Evolutionary conservation across 2,888 invertebrate species (phyloP).

Genomic region (Muscina levida): DNA sequence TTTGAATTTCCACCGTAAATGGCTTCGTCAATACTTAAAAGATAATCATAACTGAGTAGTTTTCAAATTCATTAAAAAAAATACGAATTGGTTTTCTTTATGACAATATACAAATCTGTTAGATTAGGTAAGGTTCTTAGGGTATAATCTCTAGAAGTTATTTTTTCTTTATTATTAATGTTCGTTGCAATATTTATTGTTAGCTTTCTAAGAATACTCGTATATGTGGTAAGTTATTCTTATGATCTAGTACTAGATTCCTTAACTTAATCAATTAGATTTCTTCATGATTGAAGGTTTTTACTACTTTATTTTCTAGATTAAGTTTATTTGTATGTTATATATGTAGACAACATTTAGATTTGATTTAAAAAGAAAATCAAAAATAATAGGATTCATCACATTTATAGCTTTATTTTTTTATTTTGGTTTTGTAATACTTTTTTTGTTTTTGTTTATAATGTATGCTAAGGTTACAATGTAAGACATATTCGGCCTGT

Average conservation of each 20-base stretch:
- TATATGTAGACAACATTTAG: conserved; percentile 60
- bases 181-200: conserved; percentile 40
- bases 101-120: too few relatives aligned
- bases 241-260: conserved; percentile 17
- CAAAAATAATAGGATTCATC: conserved; percentile 56
- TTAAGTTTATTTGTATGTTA: not conserved
- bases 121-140: too few relatives aligned
- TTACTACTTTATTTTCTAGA: conserved; percentile 23
- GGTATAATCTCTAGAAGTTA: too few relatives aligned
- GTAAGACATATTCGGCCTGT: too few relatives aligned
- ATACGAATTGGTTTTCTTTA: too few relatives aligned
- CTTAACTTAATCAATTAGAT: conserved; percentile 17
- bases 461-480: too few relatives aligned
- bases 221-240: conserved; percentile 27
- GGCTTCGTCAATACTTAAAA: too few relatives aligned
- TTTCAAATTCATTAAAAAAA: too few relatives aligned
- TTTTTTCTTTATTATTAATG: conserved; percentile 12
- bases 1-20: too few relatives aligned
- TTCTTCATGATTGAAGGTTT: conserved; percentile 16
- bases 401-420: conserved; percentile 61
- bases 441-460: too few relatives aligned
- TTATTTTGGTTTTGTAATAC: conserved; percentile 6
- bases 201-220: not conserved
- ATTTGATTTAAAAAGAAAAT: conserved; percentile 47
- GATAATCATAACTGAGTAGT: too few relatives aligned